Base-by-base conservation (phyloP, 2,797 vertebrate genomes). In the Podargus strigoides region DNA sequence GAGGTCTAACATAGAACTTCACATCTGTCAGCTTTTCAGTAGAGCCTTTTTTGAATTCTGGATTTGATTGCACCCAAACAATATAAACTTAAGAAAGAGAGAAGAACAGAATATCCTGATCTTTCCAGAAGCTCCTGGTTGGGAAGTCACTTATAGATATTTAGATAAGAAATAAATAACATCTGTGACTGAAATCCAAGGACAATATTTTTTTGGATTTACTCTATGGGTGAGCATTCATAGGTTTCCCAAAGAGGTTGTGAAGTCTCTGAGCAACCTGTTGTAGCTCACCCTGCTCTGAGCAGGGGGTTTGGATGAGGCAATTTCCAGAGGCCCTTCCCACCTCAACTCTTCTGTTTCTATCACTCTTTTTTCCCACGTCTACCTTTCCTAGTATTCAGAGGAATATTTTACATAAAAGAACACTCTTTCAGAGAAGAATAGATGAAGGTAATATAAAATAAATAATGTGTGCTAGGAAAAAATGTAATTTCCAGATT, bases 381-480 rank as follows among this genome's bases (percentile, higher is more conserved):
- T 10, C 9, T 66, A 23, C 19, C 55, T 72, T 68, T 50, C 9
- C 32, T 34, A 30, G 7, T 50, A 42, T 36, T 60, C 42, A 62
- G 37, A 60, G 8, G 24, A 76, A 27, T 64, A 17, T 34, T 76
- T 64, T 68, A 16, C 10, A 34, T 66, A 32, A 75, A 44, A 81
- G 10, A 21, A 16, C 6, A 32, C 10, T 47, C 26, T 63, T 78
- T 5, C 16, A 3, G 3, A 75, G 62, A 85, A 21, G 9, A 85
- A 41, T 28, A 66, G 12, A 27, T 1, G 3, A 67, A 50, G 10
- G 2, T 32, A 32, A 55, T 44, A 37, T 13, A 52, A 85, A 78
- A 72, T 34, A 84, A 89, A 53, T 8, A 28, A 37, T 0, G 0
- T 13, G 2, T 72, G 6, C 4, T 52, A 64, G 64, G 26, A 78